These are phyloP conservation scores for Oxytorus armatus DNA, from an alignment of 2,888 invertebrate genomes.

Conservation along the genomic window DNA sequence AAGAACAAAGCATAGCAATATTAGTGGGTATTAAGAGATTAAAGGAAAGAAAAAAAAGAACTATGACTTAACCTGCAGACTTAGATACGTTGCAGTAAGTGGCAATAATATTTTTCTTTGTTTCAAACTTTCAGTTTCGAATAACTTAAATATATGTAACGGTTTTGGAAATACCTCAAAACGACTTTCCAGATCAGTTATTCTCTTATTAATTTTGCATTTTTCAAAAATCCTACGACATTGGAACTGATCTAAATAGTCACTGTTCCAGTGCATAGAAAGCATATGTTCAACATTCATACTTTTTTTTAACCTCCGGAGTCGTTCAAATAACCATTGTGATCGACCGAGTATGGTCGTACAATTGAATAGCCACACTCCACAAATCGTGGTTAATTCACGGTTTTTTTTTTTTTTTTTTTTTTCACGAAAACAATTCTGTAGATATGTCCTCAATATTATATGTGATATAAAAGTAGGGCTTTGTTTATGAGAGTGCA, in stretches of 20 bases:
- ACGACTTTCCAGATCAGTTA: conserved; percentile 19
- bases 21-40: conserved; percentile 76
- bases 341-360: conserved; percentile 30
- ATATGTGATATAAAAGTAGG: conserved; percentile 80
- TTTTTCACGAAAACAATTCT: conserved; percentile 62
- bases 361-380: conserved; percentile 41
- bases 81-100: conserved; percentile 63
- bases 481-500: conserved; percentile 73
- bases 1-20: conserved; percentile 80
- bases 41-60: conserved; percentile 26
- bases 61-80: conserved; percentile 59
- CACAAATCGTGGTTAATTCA: conserved; percentile 42
- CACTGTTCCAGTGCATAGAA: no score
- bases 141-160: conserved; percentile 39
- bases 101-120: conserved; percentile 67
- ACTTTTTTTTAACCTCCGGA: not conserved
- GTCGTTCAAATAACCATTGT: conserved; percentile 9
- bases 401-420: no score
- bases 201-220: conserved; percentile 5
- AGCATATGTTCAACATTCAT: conserved; percentile 32
- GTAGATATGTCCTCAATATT: conserved; percentile 74
- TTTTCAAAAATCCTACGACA: no score
- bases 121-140: conserved; percentile 52
- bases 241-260: no score
- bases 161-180: conserved; percentile 39